Conservation (phyloP, 2,888 invertebrate species). For the Allacma fusca region DNA sequence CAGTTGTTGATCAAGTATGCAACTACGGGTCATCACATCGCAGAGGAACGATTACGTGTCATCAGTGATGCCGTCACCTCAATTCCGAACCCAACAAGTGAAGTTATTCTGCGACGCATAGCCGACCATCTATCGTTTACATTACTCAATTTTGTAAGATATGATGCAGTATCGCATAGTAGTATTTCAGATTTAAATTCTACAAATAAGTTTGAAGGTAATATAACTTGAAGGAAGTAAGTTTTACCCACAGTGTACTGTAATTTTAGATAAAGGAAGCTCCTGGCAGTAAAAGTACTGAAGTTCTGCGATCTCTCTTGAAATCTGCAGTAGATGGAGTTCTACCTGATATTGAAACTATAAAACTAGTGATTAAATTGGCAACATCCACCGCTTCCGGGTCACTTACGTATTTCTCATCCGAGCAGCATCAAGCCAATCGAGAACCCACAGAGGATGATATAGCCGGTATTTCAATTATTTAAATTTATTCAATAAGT, state of each 20-base stretch:
- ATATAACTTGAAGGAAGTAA: no score
- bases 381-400: slow-evolving; percentile 82
- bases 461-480: slow-evolving; percentile 39
- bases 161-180: no score
- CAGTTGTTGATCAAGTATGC: slow-evolving; percentile 74
- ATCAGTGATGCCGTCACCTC: slow-evolving; percentile 65
- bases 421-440: slow-evolving; percentile 60
- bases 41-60: slow-evolving; percentile 53
- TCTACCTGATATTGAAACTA: slow-evolving; percentile 76
- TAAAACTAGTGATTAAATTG: slow-evolving; percentile 77
- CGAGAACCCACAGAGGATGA: slow-evolving; percentile 58
- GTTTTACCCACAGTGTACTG: no score
- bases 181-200: no score
- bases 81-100: slow-evolving; percentile 80
- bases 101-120: slow-evolving; percentile 83
- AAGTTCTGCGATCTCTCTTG: slow-evolving; percentile 51
- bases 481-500: no score
- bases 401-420: slow-evolving; percentile 57
- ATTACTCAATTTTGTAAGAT: slow-evolving; percentile 76
- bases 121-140: slow-evolving; percentile 81
- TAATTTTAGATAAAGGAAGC: slow-evolving; percentile 63
- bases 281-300: slow-evolving; percentile 62
- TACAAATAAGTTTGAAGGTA: no score
- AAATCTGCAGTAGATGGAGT: slow-evolving; percentile 67
- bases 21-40: slow-evolving; percentile 44